These are phyloP conservation scores for Argyrosomus regius DNA, from an alignment of 2,797 vertebrate species.

Conservation along the genomic window DNA sequence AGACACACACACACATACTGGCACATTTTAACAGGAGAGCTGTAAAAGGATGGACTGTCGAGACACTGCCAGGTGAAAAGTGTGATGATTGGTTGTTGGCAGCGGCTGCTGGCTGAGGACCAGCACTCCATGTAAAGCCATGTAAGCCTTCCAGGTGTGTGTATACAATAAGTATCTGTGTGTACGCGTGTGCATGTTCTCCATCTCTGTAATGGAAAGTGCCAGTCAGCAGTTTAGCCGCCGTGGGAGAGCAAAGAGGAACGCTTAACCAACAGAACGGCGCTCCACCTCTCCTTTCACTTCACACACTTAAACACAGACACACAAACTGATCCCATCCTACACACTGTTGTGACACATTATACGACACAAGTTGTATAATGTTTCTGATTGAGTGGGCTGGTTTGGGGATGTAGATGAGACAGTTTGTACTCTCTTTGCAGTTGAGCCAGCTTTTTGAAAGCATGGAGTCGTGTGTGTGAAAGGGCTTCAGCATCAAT, in stretches of 20 bases:
- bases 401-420: conserved; percentile 29
- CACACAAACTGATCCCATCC: conserved; percentile 1
- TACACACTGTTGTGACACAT: background rate
- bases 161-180: conserved; percentile 10
- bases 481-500: conserved; percentile 30
- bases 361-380: background rate
- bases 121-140: conserved; percentile 70
- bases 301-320: conserved; percentile 32
- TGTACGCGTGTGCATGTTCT: conserved; percentile 40
- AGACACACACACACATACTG: conserved; percentile 2
- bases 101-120: conserved; percentile 69
- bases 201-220: conserved; percentile 56
- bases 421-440: conserved; percentile 34
- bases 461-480: conserved; percentile 11
- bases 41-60: conserved; percentile 72
- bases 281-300: conserved; percentile 23
- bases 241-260: conserved; percentile 54
- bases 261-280: conserved; percentile 50
- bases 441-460: conserved; percentile 14
- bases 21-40: conserved; percentile 60
- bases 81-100: conserved; percentile 80
- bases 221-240: conserved; percentile 70
- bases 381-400: background rate
- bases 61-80: conserved; percentile 77
- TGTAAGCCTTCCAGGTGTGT: conserved; percentile 73